Evolutionary conservation across 2,113 vertebrate species (phyloP).

Genomic region (Protobothrops mucrosquamatus): DNA sequence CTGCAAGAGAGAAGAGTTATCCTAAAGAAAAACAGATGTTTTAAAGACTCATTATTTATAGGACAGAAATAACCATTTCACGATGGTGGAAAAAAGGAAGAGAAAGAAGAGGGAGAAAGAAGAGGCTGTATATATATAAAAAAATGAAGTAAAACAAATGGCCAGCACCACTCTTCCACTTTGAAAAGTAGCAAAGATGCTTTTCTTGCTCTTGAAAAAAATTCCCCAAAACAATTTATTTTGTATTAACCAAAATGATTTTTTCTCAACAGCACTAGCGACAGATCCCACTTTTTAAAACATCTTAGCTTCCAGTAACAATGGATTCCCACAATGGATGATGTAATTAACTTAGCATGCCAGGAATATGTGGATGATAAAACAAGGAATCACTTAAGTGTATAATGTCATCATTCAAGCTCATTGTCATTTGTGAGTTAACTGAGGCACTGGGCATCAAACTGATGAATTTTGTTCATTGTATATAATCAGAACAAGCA

Average conservation of each 20-base stretch:
- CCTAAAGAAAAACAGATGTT: neutral
- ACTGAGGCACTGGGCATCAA: neutral
- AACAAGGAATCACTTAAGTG: neutral
- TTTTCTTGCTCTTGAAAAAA: neutral
- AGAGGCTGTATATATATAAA: neutral
- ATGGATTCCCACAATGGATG: neutral
- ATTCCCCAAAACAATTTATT: neutral
- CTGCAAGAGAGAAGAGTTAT: neutral
- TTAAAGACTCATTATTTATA: neutral
- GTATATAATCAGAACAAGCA: neutral
- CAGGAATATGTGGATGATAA: neutral
- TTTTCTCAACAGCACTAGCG: neutral
- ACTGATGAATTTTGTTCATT: neutral
- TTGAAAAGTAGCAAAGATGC: neutral
- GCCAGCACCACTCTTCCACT: neutral
- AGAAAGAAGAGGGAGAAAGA: neutral
- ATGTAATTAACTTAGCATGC: neutral
- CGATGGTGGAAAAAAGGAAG: neutral
- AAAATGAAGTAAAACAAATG: neutral
- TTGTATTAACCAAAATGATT: neutral
- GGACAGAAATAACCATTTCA: neutral
- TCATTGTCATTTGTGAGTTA: neutral
- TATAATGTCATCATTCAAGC: neutral
- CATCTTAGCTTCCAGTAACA: neutral
- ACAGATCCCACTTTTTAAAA: neutral